phyloP scores from a whole-genome alignment of 2,888 invertebrate genomes.

The Drepanosiphum platanoidis region DNA sequence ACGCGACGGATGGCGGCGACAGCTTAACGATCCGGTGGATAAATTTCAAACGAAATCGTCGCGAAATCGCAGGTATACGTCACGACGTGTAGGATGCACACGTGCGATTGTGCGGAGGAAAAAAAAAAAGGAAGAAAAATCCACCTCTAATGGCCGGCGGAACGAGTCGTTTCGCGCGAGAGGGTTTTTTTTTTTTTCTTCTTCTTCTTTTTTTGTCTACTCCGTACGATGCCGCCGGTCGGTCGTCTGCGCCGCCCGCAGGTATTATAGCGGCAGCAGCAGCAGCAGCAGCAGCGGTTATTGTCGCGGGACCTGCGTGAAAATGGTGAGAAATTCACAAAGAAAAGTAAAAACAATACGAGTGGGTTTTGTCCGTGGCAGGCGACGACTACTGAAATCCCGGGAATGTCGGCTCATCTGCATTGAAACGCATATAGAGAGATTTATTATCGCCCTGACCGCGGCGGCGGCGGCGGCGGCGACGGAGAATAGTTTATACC shows the following conservation, averaged over 20 bases:
- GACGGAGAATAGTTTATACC: too few relatives aligned
- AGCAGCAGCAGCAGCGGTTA: too few relatives aligned
- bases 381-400: not conserved
- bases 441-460: conserved; percentile 19
- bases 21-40: not conserved
- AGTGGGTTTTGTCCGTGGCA: not conserved
- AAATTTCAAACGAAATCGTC: not conserved
- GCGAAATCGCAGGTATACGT: not conserved
- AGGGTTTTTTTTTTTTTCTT: not conserved
- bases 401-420: conserved; percentile 48
- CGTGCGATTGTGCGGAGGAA: not conserved
- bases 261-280: not conserved
- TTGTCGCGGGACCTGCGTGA: not conserved
- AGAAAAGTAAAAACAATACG: not conserved
- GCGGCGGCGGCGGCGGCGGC: not conserved
- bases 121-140: not conserved
- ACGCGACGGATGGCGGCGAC: not conserved
- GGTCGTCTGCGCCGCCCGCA: not conserved
- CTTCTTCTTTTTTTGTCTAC: not conserved
- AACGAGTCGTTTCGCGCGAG: not conserved
- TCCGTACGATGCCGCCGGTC: not conserved
- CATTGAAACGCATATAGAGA: conserved; percentile 16
- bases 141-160: not conserved
- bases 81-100: not conserved
- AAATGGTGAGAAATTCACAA: not conserved